Percentiles rank a stretch among this genome's conserved stretches.
Evolutionary conservation across 2,113 vertebrate species (phyloP).

Genomic region (Dicerorhinus sumatrensis): DNA sequence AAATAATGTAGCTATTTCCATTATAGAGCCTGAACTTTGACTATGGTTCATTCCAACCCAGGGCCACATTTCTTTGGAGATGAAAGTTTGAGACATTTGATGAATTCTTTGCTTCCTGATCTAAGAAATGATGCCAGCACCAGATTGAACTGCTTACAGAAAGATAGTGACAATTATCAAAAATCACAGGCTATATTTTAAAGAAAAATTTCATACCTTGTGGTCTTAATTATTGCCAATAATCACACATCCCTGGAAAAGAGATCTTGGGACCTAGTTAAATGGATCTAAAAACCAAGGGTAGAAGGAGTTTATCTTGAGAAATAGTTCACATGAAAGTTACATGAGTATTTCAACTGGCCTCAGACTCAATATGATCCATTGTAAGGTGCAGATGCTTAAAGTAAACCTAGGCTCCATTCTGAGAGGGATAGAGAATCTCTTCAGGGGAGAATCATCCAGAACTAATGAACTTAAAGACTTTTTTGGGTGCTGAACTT

Average conservation of each 20-base stretch:
- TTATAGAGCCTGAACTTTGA: neutral
- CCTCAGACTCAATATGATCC: neutral
- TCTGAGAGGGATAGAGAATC: neutral
- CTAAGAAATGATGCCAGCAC: neutral
- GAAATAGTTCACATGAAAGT: neutral
- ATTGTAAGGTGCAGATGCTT: neutral
- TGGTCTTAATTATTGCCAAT: neutral
- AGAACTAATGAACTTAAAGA: too few relatives aligned
- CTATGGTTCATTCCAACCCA: neutral
- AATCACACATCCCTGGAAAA: neutral
- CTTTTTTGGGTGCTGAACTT: neutral
- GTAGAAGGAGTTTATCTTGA: neutral
- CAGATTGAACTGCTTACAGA: neutral
- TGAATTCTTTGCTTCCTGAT: neutral
- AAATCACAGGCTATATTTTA: neutral
- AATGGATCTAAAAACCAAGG: neutral
- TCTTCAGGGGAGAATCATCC: neutral
- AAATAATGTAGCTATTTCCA: neutral
- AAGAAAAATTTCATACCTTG: neutral
- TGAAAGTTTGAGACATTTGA: neutral
- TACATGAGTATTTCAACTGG: neutral
- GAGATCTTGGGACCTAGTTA: neutral
- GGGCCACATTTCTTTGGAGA: neutral
- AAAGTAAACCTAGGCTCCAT: neutral
- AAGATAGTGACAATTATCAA: neutral